phyloP scores from a whole-genome alignment of 2,797 vertebrate genomes.

The Hippoglossus hippoglossus region DNA sequence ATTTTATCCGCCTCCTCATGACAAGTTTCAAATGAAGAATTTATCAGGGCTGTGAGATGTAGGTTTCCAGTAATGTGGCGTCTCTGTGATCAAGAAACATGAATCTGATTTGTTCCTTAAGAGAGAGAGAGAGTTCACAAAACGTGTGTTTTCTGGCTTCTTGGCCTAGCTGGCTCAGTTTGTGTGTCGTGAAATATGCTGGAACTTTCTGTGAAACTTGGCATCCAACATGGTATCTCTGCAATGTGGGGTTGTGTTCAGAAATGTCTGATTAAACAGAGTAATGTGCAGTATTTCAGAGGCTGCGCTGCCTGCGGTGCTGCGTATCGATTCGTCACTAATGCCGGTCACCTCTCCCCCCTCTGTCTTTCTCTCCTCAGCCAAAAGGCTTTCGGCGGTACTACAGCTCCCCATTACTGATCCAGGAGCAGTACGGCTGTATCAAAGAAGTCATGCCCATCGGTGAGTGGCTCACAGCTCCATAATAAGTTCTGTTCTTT shows the following conservation, averaged over 20 bases:
- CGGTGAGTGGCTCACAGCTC: slow-evolving; percentile 84
- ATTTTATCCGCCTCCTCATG: slow-evolving; percentile 53
- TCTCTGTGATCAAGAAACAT: no score
- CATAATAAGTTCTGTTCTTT: slow-evolving; percentile 3
- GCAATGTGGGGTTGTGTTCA: slow-evolving; percentile 1
- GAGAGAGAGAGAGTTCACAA: no score
- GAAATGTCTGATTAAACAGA: slow-evolving; percentile 4
- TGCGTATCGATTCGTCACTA: slow-evolving; percentile 35
- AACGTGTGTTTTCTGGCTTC: no score
- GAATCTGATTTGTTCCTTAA: no score
- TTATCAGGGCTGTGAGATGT: slow-evolving; percentile 63
- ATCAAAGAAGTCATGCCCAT: slow-evolving; percentile 99
- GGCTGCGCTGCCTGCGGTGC: slow-evolving; percentile 18
- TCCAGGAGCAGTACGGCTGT: slow-evolving; percentile 98
- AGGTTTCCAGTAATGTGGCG: slow-evolving; percentile 35
- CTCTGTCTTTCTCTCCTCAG: slow-evolving; percentile 78
- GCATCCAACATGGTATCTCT: not conserved
- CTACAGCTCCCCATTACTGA: slow-evolving; percentile 97
- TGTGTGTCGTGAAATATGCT: not conserved
- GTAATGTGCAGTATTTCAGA: slow-evolving; percentile 19
- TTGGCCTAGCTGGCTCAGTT: not conserved
- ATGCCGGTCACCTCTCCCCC: slow-evolving; percentile 24
- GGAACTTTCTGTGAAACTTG: not conserved
- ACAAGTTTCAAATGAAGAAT: slow-evolving; percentile 51
- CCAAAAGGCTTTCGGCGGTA: slow-evolving; percentile 98